Conservation (phyloP, 2,797 vertebrate genomes). For the Spheniscus humboldti region DNA sequence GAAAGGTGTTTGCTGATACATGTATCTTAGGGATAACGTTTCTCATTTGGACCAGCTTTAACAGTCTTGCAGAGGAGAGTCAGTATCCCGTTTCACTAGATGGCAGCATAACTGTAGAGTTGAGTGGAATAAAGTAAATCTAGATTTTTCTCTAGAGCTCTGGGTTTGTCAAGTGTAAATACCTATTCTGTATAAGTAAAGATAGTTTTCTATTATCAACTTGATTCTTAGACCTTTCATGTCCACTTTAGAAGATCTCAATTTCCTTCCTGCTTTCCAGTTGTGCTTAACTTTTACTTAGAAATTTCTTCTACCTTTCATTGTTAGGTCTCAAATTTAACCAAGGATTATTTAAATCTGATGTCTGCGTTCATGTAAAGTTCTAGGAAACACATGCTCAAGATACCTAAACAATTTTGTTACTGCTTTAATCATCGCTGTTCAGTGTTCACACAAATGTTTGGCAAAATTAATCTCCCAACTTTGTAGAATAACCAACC, state of each 20-base stretch:
- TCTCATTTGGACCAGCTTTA: not conserved
- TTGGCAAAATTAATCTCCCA: not conserved
- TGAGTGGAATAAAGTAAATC: not conserved
- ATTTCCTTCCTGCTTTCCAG: not conserved
- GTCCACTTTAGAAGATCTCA: not conserved
- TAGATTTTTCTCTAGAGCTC: not conserved
- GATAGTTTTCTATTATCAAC: not conserved
- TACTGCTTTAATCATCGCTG: not conserved
- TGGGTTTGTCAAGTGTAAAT: not conserved
- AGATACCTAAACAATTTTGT: not conserved
- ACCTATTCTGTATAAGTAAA: not conserved
- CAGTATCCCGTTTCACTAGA: not conserved
- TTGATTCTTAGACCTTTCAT: not conserved
- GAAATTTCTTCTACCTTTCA: not conserved
- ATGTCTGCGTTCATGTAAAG: not conserved
- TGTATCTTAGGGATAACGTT: not conserved
- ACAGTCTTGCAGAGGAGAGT: not conserved
- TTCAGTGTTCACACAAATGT: not conserved
- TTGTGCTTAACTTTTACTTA: not conserved
- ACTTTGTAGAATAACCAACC: not conserved
- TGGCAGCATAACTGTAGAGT: conserved; percentile 35
- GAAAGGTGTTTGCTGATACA: not conserved
- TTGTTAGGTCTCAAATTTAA: not conserved
- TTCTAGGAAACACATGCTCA: not conserved
- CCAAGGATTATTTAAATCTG: not conserved